Conservation (phyloP, 2,797 vertebrate species). For the Taenioides sp. region DNA sequence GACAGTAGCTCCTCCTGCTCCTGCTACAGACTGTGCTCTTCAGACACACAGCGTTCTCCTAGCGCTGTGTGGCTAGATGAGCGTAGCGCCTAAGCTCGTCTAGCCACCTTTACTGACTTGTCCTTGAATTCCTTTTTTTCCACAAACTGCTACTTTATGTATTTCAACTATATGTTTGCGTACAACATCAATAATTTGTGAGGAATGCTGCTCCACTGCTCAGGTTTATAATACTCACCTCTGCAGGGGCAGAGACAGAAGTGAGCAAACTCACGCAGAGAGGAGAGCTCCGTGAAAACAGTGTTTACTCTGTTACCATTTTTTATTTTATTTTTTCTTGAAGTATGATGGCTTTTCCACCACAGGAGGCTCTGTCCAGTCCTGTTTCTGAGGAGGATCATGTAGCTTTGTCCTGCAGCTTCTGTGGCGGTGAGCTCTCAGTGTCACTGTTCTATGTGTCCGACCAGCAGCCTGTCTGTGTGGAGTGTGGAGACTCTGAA, state of each 20-base stretch:
- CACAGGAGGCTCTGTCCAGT: neutral
- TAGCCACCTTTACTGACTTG: too few species aligned
- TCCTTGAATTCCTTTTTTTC: too few species aligned
- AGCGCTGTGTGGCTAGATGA: too few species aligned
- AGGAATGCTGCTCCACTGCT: neutral
- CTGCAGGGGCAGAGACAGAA: neutral
- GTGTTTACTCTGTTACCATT: neutral
- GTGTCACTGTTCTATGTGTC: neutral
- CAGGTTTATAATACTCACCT: neutral
- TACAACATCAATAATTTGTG: too few species aligned
- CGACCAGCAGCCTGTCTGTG: neutral
- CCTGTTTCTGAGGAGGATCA: neutral
- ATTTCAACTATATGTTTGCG: too few species aligned
- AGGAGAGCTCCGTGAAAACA: neutral
- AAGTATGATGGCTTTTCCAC: neutral
- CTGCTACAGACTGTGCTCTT: too few species aligned
- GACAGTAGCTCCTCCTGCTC: too few species aligned
- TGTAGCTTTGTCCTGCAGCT: neutral
- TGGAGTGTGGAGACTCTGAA: neutral
- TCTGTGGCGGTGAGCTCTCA: neutral
- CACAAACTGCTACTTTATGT: too few species aligned
- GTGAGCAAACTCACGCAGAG: neutral
- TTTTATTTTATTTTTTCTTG: neutral
- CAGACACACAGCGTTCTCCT: too few species aligned
- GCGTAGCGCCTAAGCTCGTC: too few species aligned